These are phyloP conservation scores for Helleia helle DNA, from an alignment of 2,888 invertebrate species.

Conservation along the genomic window DNA sequence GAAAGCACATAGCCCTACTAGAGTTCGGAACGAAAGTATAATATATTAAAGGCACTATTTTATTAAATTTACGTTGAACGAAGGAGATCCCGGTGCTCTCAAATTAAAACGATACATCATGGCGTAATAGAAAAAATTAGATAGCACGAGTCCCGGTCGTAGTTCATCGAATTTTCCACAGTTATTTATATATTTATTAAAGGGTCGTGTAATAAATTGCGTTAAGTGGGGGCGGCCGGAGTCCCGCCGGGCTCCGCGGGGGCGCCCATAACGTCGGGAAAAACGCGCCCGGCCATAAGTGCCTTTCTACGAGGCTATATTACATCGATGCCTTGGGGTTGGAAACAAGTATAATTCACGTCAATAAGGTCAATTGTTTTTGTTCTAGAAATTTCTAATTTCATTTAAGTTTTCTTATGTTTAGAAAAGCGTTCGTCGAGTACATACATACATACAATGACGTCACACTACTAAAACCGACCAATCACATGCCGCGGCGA, in stretches of 20 bases:
- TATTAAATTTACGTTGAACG: slow-evolving; percentile 9
- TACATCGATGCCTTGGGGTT: slow-evolving; percentile 35
- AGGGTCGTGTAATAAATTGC: slow-evolving; percentile 69
- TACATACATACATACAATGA: too few relatives aligned
- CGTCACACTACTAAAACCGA: neutral
- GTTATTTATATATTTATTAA: slow-evolving; percentile 73
- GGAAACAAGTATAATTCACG: slow-evolving; percentile 25
- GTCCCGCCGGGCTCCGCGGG: slow-evolving; percentile 60
- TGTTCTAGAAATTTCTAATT: slow-evolving; percentile 13
- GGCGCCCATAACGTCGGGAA: slow-evolving; percentile 62
- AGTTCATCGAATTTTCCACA: slow-evolving; percentile 70
- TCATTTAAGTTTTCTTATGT: neutral
- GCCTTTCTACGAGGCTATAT: slow-evolving; percentile 63
- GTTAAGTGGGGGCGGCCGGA: slow-evolving; percentile 70
- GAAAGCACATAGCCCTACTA: too few relatives aligned
- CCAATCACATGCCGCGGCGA: too few relatives aligned
- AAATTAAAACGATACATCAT: slow-evolving; percentile 14
- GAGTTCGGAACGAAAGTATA: too few relatives aligned
- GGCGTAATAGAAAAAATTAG: slow-evolving; percentile 11
- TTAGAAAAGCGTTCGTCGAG: too few relatives aligned
- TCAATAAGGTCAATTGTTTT: slow-evolving; percentile 22
- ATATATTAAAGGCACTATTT: neutral
- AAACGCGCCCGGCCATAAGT: slow-evolving; percentile 63
- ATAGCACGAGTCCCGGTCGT: slow-evolving; percentile 42
- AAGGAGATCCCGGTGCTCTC: neutral